Base-by-base conservation (phyloP, 1,140 invertebrate species). In the Procambarus clarkii region DNA sequence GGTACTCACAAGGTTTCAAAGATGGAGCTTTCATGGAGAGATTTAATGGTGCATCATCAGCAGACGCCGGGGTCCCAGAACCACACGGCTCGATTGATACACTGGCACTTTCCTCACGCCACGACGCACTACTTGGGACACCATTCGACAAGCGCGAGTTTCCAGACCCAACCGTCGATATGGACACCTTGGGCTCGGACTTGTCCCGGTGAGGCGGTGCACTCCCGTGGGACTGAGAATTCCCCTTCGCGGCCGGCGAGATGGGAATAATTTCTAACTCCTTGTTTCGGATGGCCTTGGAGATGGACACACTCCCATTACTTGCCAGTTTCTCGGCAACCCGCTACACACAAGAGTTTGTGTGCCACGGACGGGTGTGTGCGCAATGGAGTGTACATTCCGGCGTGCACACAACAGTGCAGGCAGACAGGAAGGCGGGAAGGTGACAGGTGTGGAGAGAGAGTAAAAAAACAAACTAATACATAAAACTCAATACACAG, bases 11-110 rank as follows among this genome's bases (percentile, higher is more conserved):
- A 69, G 60, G 45, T 82, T 74, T 81, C 69, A 58, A 58, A 15
- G 84, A 34, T n/a, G 45, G 24, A 15, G 90, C 96, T 94, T 97
- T 98, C 88, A 97, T 94, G 5, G 97, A 97, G 1, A 98, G 95
- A 94, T 98, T 97, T 24, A 98, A 95, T 0, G 97, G 97, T 0
- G 96, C 96, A 93, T 98, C 97, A 24, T 93, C 93, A 0, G 71
- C 45, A 54, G 88, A 85, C 18, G 76, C 24, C 50, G 89, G 76
- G 9, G 81, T 46, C n/a, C 24, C 46, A 54, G 82, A 76, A 8
- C 83, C 86, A 60, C 92, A 92, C 1, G 92, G 91, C n/a, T 89
- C 91, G 4, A 92, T 88, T 34, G 91, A 90, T 2, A 86, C 91
- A 46, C 83, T 91, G 54, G 92, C 86, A 60, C 83, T 86, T 34